Percentiles rank a stretch among this genome's conserved stretches.
These are phyloP conservation scores for Pinctada fucata DNA, from an alignment of 2,888 invertebrate species.

Conservation along the genomic window DNA sequence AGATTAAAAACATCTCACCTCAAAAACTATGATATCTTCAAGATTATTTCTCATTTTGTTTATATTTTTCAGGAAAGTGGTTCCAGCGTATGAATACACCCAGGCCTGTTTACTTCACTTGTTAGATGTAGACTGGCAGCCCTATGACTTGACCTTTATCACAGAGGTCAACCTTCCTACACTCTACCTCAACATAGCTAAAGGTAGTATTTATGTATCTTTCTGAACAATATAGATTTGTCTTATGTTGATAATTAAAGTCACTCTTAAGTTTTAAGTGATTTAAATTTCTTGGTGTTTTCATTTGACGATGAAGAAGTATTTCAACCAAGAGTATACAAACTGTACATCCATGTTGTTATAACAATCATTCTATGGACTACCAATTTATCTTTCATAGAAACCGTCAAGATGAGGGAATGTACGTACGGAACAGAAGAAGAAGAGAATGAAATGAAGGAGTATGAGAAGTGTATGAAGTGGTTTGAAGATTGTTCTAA, in stretches of 20 bases:
- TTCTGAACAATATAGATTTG: too few species aligned
- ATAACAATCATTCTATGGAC: neutral
- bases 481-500: slow-evolving; percentile 71
- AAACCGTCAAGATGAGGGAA: slow-evolving; percentile 73
- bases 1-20: too few species aligned
- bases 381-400: slow-evolving; percentile 47
- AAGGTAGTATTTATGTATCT: slow-evolving; percentile 55
- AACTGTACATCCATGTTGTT: too few species aligned
- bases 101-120: slow-evolving; percentile 71
- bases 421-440: slow-evolving; percentile 62
- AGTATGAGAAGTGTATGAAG: slow-evolving; percentile 69
- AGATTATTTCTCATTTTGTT: neutral
- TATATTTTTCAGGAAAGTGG: slow-evolving; percentile 51
- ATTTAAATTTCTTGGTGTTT: too few species aligned
- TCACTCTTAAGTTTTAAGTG: too few species aligned
- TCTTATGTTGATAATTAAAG: too few species aligned
- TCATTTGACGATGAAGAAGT: too few species aligned
- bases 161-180: slow-evolving; percentile 70
- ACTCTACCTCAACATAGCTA: slow-evolving; percentile 69
- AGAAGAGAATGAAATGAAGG: slow-evolving; percentile 67
- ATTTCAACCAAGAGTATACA: too few species aligned
- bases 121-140: slow-evolving; percentile 74
- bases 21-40: too few species aligned
- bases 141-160: slow-evolving; percentile 72
- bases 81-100: slow-evolving; percentile 70